A percentile compares a stretch with the other conserved stretches of the same genome.
Evolutionary conservation across 1,140 invertebrate species (phyloP).

Genomic region (Chionoecetes opilio): DNA sequence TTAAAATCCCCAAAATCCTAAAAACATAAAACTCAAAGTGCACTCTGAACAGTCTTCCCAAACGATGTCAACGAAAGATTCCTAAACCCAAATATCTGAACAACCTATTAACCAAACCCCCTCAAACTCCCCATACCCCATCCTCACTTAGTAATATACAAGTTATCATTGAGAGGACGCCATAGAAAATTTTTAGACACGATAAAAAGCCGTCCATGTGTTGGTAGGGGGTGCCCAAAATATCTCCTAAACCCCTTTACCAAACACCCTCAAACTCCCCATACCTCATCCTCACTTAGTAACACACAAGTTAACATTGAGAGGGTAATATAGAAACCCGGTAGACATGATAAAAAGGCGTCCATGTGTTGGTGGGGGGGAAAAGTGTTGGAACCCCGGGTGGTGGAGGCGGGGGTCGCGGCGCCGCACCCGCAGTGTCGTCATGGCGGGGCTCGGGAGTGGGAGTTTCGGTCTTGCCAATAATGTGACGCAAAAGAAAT

Average conservation of each 20-base stretch:
- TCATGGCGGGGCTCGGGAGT: conserved; percentile 76
- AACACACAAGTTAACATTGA: conserved; percentile 34
- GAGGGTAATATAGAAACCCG: background rate
- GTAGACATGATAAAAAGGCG: background rate
- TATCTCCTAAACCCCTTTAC: background rate
- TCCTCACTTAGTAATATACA: background rate
- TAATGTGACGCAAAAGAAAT: conserved; percentile 77
- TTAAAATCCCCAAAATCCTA: background rate
- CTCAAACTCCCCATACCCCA: background rate
- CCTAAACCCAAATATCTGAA: no score
- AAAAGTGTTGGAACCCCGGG: background rate
- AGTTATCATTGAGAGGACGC: conserved; percentile 37
- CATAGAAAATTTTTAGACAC: background rate
- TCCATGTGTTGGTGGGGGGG: conserved; percentile 73
- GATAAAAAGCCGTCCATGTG: conserved; percentile 53
- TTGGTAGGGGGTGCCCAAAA: no score
- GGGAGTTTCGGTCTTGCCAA: conserved; percentile 72
- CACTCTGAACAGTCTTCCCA: conserved; percentile 39
- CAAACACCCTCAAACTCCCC: background rate
- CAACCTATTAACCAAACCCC: no score
- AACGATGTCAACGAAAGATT: conserved; percentile 79
- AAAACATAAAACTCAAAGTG: no score
- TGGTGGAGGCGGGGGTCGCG: conserved; percentile 33
- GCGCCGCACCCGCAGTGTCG: conserved; percentile 64
- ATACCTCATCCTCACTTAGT: background rate